A percentile compares a stretch with the other conserved stretches of the same genome.
phyloP scores from a whole-genome alignment of 1,140 invertebrate species.

The Centruroides vittatus region DNA sequence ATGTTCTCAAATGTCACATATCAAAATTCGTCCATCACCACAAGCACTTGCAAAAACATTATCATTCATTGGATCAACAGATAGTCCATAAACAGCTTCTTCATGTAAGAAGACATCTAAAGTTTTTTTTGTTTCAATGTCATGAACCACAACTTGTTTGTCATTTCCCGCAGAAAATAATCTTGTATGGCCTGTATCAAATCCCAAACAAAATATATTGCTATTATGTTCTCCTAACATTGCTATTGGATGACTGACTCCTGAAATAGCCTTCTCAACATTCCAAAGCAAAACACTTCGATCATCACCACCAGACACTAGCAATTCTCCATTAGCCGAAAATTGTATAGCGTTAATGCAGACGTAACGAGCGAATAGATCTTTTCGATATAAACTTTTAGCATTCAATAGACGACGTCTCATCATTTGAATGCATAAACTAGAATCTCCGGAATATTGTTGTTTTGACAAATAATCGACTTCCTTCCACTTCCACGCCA shows the following conservation, averaged over 20 bases:
- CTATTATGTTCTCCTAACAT: slow-evolving; percentile 76
- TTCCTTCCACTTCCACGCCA: too few species aligned
- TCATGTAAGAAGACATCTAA: slow-evolving; percentile 66
- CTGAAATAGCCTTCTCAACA: slow-evolving; percentile 55
- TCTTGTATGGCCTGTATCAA: slow-evolving; percentile 58
- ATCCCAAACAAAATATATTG: slow-evolving; percentile 85
- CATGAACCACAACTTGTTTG: too few species aligned
- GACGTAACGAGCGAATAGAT: slow-evolving; percentile 77
- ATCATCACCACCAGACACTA: slow-evolving; percentile 83
- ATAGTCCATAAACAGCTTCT: slow-evolving; percentile 76
- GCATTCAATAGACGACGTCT: slow-evolving; percentile 21
- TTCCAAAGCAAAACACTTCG: slow-evolving; percentile 77
- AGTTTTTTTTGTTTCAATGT: slow-evolving; percentile 45
- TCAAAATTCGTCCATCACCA: slow-evolving; percentile 70
- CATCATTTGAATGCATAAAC: slow-evolving; percentile 17
- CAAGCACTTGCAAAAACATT: slow-evolving; percentile 73
- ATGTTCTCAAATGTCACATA: slow-evolving; percentile 62
- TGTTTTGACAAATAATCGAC: slow-evolving; percentile 6
- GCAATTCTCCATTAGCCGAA: slow-evolving; percentile 64
- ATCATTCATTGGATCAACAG: slow-evolving; percentile 66
- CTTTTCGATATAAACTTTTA: slow-evolving; percentile 58
- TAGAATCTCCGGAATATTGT: slow-evolving; percentile 2
- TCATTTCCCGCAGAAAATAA: slow-evolving; percentile 83
- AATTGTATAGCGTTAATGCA: slow-evolving; percentile 96
- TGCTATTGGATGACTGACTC: slow-evolving; percentile 36